A percentile compares a stretch with the other conserved stretches of the same genome.
Evolutionary conservation across 2,113 vertebrate genomes (phyloP).

Genomic region (Eolophus roseicapilla): DNA sequence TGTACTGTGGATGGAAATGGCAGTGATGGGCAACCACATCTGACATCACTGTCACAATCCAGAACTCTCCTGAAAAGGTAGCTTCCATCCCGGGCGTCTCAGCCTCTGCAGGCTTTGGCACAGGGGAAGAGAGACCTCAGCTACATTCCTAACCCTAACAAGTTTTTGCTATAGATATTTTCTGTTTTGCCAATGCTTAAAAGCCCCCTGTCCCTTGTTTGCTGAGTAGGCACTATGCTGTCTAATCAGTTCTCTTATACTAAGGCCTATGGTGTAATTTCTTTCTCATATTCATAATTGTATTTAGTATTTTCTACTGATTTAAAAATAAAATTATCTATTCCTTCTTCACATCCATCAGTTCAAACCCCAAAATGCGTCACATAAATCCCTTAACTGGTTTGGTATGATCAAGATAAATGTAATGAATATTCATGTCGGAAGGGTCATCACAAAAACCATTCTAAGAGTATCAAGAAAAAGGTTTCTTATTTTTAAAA

Average conservation of each 20-base stretch:
- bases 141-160: background rate
- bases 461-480: background rate
- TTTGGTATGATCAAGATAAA: background rate
- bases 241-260: background rate
- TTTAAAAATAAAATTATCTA: slow-evolving; percentile 26
- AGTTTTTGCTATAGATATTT: background rate
- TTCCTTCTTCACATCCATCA: background rate
- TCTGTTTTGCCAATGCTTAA: background rate
- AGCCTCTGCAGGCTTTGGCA: background rate
- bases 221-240: fast-evolving
- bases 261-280: background rate
- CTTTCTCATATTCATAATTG: background rate
- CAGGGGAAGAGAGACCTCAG: background rate
- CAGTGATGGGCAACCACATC: background rate
- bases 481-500: background rate
- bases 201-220: background rate
- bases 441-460: background rate
- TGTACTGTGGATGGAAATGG: background rate
- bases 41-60: background rate
- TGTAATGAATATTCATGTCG: background rate
- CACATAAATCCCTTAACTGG: background rate
- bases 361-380: background rate
- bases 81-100: background rate
- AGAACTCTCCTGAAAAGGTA: background rate
- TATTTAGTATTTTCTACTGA: background rate